phyloP scores from a whole-genome alignment of 2,888 invertebrate species.

The Spodoptera littoralis region DNA sequence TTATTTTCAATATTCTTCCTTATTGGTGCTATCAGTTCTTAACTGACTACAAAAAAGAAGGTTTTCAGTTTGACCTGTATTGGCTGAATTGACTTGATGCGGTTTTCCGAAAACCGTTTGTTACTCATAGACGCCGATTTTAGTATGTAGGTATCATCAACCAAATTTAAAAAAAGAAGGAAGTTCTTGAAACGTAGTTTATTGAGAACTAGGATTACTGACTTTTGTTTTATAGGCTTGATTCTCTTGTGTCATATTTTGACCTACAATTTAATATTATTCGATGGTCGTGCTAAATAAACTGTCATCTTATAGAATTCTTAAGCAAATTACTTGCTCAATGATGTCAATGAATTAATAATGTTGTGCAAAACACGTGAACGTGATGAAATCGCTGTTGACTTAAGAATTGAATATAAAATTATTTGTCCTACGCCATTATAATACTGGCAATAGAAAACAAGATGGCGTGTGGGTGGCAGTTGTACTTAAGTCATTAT shows the following conservation, averaged over 20 bases:
- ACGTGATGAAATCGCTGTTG: constrained; percentile 27
- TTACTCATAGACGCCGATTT: too few species aligned
- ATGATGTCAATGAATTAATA: constrained; percentile 49
- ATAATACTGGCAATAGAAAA: constrained; percentile 48
- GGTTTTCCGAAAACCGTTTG: too few species aligned
- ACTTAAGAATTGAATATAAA: constrained; percentile 23
- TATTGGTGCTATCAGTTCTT: constrained; percentile 28
- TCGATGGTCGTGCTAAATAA: constrained; percentile 15
- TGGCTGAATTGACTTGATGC: too few species aligned
- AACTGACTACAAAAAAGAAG: neutral
- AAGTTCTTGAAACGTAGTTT: too few species aligned
- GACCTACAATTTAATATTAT: constrained; percentile 18
- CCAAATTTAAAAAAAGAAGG: too few species aligned
- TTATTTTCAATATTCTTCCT: constrained; percentile 50
- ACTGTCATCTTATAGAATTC: constrained; percentile 2
- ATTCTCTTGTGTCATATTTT: constrained; percentile 2
- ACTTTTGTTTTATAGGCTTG: too few species aligned
- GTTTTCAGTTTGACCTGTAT: too few species aligned
- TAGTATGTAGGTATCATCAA: too few species aligned
- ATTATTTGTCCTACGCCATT: constrained; percentile 40
- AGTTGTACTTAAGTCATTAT: constrained; percentile 31
- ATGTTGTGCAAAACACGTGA: constrained; percentile 30
- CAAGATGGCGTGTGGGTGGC: constrained; percentile 36
- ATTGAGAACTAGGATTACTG: too few species aligned
- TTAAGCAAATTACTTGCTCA: constrained; percentile 21